Evolutionary conservation across 2,113 vertebrate genomes (phyloP).

Genomic region (Balaeniceps rex): DNA sequence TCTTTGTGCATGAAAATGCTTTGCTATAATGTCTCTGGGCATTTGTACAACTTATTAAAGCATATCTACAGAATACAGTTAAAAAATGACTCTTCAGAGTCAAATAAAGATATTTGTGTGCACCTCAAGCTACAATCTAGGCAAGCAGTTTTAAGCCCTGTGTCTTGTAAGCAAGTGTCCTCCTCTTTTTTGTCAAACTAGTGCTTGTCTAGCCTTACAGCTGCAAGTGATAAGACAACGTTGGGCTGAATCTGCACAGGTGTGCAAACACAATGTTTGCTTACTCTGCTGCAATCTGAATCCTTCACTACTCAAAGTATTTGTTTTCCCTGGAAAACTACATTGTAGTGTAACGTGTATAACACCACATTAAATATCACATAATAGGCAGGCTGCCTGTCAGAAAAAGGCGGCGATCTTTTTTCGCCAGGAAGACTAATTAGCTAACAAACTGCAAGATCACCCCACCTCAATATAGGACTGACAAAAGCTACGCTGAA

Average conservation of each 20-base stretch:
- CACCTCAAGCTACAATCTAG: neutral
- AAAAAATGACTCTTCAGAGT: neutral
- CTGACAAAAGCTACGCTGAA: neutral
- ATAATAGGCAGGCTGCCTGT: neutral
- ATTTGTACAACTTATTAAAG: neutral
- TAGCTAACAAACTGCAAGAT: neutral
- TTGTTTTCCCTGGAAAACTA: slow-evolving; percentile 9
- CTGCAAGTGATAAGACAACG: neutral
- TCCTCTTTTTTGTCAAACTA: neutral
- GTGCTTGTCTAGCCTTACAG: neutral
- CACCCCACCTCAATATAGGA: fast-evolving
- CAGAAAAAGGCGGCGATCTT: neutral
- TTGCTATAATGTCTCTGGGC: neutral
- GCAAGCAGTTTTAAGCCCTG: neutral
- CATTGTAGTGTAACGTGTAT: neutral
- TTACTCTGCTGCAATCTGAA: slow-evolving; percentile 6
- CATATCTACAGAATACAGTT: neutral
- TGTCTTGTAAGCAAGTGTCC: neutral
- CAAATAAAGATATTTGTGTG: neutral
- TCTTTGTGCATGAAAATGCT: neutral
- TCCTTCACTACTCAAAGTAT: slow-evolving; percentile 9
- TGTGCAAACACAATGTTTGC: slow-evolving; percentile 3
- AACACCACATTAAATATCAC: neutral
- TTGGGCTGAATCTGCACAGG: neutral
- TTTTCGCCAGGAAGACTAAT: neutral